A percentile compares a stretch with the other conserved stretches of the same genome.
Conservation (phyloP, 2,888 invertebrate species). For the Ornithoptera alexandrae region DNA sequence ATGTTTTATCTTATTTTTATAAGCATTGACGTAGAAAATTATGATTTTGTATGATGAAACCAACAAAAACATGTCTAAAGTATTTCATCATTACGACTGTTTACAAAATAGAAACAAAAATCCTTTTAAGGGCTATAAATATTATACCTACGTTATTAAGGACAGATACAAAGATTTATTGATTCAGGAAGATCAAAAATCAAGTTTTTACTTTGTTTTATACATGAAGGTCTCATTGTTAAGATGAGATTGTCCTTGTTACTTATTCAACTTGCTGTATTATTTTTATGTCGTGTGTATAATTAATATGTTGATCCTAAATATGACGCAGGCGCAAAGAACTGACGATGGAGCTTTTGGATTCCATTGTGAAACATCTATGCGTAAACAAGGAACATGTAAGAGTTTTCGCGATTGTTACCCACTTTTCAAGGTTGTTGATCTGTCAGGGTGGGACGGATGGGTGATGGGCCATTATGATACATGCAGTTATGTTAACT, state of each 20-base stretch:
- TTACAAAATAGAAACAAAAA: not conserved
- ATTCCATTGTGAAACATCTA: constrained; percentile 82
- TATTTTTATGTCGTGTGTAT: constrained; percentile 24
- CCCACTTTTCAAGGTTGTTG: constrained; percentile 86
- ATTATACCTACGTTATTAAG: not conserved
- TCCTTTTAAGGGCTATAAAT: not conserved
- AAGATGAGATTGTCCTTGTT: constrained; percentile 12
- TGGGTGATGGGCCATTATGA: constrained; percentile 89
- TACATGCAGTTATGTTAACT: constrained; percentile 86
- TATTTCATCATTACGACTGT: too few relatives aligned
- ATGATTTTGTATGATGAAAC: too few relatives aligned
- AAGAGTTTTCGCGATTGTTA: constrained; percentile 88
- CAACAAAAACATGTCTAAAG: too few relatives aligned
- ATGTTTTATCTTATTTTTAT: too few relatives aligned
- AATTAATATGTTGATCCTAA: constrained; percentile 5
- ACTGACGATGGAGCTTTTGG: constrained; percentile 54
- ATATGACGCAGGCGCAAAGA: constrained; percentile 24
- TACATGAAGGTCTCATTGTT: constrained; percentile 10
- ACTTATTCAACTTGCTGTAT: constrained; percentile 17
- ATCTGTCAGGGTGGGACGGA: constrained; percentile 83
- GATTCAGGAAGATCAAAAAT: constrained; percentile 22
- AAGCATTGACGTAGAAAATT: too few relatives aligned
- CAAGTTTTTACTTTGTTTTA: constrained; percentile 15
- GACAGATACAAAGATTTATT: constrained; percentile 23
- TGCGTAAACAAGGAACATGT: constrained; percentile 86